Percentiles rank a stretch among this genome's conserved stretches.
These are phyloP conservation scores for Mustela nigripes DNA, from an alignment of 2,113 vertebrate genomes.

Conservation along the genomic window DNA sequence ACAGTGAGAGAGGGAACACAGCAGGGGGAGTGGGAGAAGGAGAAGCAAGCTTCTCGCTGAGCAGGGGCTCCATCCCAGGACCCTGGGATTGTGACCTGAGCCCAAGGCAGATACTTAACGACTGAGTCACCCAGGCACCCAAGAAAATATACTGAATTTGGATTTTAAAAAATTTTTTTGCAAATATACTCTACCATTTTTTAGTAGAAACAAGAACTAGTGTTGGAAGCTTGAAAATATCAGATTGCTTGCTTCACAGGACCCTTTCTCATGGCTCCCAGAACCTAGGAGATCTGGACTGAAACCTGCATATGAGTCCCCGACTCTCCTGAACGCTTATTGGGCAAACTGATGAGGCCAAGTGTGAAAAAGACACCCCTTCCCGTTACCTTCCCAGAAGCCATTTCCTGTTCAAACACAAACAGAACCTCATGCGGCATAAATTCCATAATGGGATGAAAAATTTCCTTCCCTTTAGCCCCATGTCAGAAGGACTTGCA, in stretches of 20 bases:
- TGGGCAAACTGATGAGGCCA: neutral
- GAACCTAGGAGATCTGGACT: neutral
- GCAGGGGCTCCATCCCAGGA: too few species aligned
- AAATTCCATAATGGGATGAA: neutral
- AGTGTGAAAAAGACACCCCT: neutral
- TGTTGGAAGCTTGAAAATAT: neutral
- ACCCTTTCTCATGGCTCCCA: slow-evolving; percentile 8
- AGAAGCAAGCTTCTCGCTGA: too few species aligned
- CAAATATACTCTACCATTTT: slow-evolving; percentile 2
- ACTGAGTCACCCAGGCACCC: too few species aligned
- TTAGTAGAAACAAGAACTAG: slow-evolving; percentile 26
- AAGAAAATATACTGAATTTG: neutral
- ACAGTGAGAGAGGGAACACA: too few species aligned
- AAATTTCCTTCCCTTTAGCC: neutral
- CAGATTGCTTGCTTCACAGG: neutral
- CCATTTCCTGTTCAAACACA: neutral
- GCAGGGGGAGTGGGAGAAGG: too few species aligned
- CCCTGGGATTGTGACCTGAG: too few species aligned
- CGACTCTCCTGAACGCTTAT: neutral
- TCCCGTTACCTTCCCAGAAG: slow-evolving; percentile 28
- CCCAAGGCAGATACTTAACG: too few species aligned
- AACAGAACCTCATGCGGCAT: neutral
- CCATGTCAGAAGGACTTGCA: neutral
- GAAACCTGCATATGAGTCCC: neutral
- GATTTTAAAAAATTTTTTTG: neutral